Evolutionary conservation across 2,797 vertebrate species (phyloP).

Genomic region (Telmatherina bonti): DNA sequence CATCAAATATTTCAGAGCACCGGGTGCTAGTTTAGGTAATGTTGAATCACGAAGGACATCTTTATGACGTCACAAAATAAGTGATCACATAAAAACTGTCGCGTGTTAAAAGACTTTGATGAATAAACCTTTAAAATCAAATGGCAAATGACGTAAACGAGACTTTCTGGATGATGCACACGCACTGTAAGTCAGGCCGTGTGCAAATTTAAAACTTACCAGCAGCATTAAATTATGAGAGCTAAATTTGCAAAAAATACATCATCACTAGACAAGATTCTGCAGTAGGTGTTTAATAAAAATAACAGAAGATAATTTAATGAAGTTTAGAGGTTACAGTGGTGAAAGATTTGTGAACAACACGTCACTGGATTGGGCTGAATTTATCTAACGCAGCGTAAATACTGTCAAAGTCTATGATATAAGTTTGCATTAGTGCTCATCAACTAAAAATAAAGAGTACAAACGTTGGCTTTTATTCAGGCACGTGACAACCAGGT

Average conservation of each 20-base stretch:
- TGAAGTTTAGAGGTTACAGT: background rate
- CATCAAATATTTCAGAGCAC: background rate
- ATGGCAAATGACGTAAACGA: too few relatives aligned
- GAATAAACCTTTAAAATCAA: background rate
- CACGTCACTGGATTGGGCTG: background rate
- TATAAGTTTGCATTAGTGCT: constrained; percentile 26
- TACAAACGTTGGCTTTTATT: constrained; percentile 19
- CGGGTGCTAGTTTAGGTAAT: background rate
- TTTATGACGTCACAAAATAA: background rate
- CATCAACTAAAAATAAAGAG: constrained; percentile 9
- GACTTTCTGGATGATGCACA: too few relatives aligned
- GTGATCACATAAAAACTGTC: background rate
- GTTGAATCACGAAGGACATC: background rate
- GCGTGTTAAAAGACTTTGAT: background rate
- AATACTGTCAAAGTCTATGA: background rate
- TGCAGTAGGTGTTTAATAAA: background rate
- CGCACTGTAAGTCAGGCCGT: background rate
- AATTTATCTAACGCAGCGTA: background rate
- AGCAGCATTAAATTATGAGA: background rate
- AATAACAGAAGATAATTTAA: background rate
- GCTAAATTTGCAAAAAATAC: background rate
- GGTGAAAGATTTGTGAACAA: background rate
- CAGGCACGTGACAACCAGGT: constrained; percentile 30
- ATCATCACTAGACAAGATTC: background rate
- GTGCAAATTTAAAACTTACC: background rate